phyloP scores from a whole-genome alignment of 2,888 invertebrate species.

The Drosophila recens region DNA sequence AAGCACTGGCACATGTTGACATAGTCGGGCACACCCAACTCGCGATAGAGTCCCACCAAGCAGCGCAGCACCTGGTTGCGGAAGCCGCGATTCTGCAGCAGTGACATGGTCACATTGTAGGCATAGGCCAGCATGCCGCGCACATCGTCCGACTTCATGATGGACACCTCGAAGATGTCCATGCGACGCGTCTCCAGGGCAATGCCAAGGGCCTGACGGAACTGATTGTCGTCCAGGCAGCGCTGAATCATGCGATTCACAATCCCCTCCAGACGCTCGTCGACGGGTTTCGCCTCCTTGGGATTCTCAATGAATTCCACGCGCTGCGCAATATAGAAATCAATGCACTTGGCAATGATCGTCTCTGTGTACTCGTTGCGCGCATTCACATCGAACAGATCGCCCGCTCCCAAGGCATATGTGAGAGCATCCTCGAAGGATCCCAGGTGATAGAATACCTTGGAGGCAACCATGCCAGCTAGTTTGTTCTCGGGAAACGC shows the following conservation, averaged over 20 bases:
- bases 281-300: conserved; percentile 89
- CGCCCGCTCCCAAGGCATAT: conserved; percentile 98
- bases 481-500: conserved; percentile 94
- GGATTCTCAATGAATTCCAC: conserved; percentile 90
- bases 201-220: conserved; percentile 97
- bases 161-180: conserved; percentile 97
- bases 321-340: conserved; percentile 96
- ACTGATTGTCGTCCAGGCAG: conserved; percentile 97
- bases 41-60: conserved; percentile 95
- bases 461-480: conserved; percentile 98
- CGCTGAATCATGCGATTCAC: conserved; percentile 99
- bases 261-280: conserved; percentile 94
- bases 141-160: conserved; percentile 96
- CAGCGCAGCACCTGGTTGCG: conserved; percentile 95
- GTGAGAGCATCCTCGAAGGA: conserved; percentile 98
- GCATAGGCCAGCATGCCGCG: conserved; percentile 97
- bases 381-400: conserved; percentile 97
- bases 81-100: conserved; percentile 97
- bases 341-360: conserved; percentile 98
- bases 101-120: conserved; percentile 97
- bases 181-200: conserved; percentile 98
- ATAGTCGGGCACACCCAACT: conserved; percentile 96
- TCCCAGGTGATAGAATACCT: conserved; percentile 98
- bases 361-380: conserved; percentile 98
- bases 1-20: conserved; percentile 99